Percentiles rank a stretch among this genome's conserved stretches.
These are phyloP conservation scores for Danio kyathit DNA, from an alignment of 2,797 vertebrate species.

Conservation along the genomic window DNA sequence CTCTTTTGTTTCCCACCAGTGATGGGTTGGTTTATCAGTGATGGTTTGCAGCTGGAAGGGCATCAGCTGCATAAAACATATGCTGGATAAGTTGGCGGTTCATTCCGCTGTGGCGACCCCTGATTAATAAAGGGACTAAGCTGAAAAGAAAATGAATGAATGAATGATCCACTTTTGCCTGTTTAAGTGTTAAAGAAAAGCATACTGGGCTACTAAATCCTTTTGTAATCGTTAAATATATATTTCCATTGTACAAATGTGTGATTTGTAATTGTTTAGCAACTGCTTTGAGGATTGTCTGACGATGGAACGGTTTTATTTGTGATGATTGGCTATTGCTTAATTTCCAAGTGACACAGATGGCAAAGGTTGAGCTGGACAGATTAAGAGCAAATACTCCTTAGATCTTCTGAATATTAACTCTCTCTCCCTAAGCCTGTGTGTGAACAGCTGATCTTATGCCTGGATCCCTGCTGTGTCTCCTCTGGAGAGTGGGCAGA, in stretches of 20 bases:
- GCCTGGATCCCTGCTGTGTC: not conserved
- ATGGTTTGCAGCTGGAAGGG: too few relatives aligned
- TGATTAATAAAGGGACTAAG: too few relatives aligned
- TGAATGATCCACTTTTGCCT: too few relatives aligned
- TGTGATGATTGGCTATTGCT: not conserved
- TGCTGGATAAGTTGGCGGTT: too few relatives aligned
- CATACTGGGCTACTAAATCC: too few relatives aligned
- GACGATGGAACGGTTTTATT: not conserved
- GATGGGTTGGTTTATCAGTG: too few relatives aligned
- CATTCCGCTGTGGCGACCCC: too few relatives aligned
- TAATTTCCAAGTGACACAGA: not conserved
- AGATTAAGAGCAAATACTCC: not conserved
- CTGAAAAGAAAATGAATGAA: too few relatives aligned
- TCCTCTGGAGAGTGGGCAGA: not conserved
- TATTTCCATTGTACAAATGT: not conserved
- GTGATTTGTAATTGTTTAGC: not conserved
- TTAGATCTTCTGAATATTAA: slow-evolving; percentile 20
- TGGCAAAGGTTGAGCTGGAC: slow-evolving; percentile 5
- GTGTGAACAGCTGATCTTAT: not conserved
- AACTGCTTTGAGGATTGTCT: not conserved
- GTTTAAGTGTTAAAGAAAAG: too few relatives aligned
- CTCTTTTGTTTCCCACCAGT: too few relatives aligned
- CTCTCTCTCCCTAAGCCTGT: not conserved
- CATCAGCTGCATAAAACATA: too few relatives aligned
- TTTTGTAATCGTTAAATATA: too few relatives aligned